Evolutionary conservation across 1,140 invertebrate species (phyloP), one percentile per base, ranked within the genome.

Genomic region (Protaetia brevitarsis): DNA sequence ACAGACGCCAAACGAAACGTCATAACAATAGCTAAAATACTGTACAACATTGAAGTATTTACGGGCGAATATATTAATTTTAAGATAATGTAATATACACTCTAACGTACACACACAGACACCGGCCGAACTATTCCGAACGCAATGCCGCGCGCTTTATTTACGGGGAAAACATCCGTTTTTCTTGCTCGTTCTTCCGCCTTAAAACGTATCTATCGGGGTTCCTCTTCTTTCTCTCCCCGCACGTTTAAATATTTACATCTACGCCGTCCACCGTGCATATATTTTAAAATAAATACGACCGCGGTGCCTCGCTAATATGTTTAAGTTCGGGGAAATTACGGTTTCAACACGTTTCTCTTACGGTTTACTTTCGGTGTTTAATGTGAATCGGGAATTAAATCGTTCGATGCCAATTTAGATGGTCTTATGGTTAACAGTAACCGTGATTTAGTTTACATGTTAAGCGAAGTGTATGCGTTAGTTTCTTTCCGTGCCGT

Each of bases 171-270:
- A 45, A 45, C 41, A 45, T 45, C 41, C n/a, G n/a, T n/a, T n/a
- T n/a, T n/a, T n/a, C n/a, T n/a, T n/a, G n/a, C n/a, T n/a, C n/a
- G n/a, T n/a, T n/a, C n/a, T n/a, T n/a, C n/a, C n/a, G n/a, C n/a
- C n/a, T n/a, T n/a, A n/a, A n/a, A n/a, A n/a, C n/a, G n/a, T n/a
- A n/a, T n/a, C n/a, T n/a, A n/a, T n/a, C n/a, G n/a, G n/a, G n/a
- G n/a, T n/a, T n/a, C n/a, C n/a, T n/a, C n/a, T n/a, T n/a, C n/a
- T n/a, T n/a, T n/a, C n/a, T n/a, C n/a, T n/a, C n/a, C n/a, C n/a
- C n/a, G n/a, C n/a, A n/a, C n/a, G n/a, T n/a, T 45, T 45, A 45
- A 45, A 45, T 45, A 45, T 45, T 45, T 45, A 45, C 41, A 45
- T 45, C 23, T 45, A 21, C n/a, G 41, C n/a, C 41, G 41, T 45